Base-by-base conservation (phyloP, 2,113 vertebrate genomes). In the Jacana jacana region DNA sequence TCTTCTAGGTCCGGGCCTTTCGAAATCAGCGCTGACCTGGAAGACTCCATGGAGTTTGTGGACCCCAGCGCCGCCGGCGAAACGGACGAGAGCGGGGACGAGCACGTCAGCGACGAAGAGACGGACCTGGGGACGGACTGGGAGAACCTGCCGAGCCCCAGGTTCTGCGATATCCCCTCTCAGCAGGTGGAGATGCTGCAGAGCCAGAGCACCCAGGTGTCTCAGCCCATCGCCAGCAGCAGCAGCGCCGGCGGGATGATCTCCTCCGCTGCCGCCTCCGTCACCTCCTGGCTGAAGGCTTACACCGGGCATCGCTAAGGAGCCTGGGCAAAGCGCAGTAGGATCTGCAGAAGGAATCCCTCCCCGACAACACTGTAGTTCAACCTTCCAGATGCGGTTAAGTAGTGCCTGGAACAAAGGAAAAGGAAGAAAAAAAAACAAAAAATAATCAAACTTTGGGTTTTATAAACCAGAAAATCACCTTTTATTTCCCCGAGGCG, bases 91-190 rank as follows among this genome's bases (percentile, higher is more conserved):
- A 99, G 99, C 37, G 99, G 99, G 6, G 99, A 99, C 0, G 99
- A 99, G 91, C 98, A 48, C 5, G 86, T 99, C 76, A 99, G 98
- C 0, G 99, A 99, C 1, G 99, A 99, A 69, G 99, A 99, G 97
- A 99, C 99, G 0, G 99, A 99, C 98, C 98, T 99, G 51, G 99
- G 99, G 70, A 99, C 98, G 1, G 99, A 99, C 98, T 99, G 99
- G 99, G 99, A 99, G 98, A 99, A 99, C 10, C 98, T 99, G 86
- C 99, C 99, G 1, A 99, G 99, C 89, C 99, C 99, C 6, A 98
- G 99, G 11, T 99, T 99, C 96, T 99, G 99, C 30, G 99, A 99
- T n/a, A 99, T 99, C 96, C 99, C 99, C 17, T 99, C 99, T 5
- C 99, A 99, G 98, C 97, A 99, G 7, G 98, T 98, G 97, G 99